Conservation (phyloP, 1,140 invertebrate genomes). For the Latrodectus geometricus region DNA sequence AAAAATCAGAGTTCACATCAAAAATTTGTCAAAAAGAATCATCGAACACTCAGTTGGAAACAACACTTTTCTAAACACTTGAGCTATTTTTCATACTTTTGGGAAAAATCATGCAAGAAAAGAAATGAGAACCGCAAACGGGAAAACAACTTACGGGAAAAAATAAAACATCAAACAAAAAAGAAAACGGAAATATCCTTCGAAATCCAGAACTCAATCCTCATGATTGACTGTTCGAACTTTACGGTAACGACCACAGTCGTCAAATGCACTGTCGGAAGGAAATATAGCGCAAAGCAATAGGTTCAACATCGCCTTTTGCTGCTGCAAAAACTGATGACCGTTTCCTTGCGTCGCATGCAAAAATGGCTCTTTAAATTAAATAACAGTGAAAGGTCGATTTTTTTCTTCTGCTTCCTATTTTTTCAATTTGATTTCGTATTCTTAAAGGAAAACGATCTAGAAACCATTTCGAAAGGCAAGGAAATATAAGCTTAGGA, state of each 20-base stretch:
- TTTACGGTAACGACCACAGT: background rate
- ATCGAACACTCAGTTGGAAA: no score
- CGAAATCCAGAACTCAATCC: background rate
- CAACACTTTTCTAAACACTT: no score
- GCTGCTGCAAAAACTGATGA: background rate
- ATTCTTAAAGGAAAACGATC: slow-evolving; percentile 24
- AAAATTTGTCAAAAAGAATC: no score
- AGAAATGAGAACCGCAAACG: no score
- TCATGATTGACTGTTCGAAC: background rate
- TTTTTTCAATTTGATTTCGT: background rate
- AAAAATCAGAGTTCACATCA: no score
- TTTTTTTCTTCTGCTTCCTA: background rate
- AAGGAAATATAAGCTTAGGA: background rate
- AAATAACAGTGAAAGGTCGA: background rate
- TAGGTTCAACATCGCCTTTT: slow-evolving; percentile 7
- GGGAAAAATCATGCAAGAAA: no score
- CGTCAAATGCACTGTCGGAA: background rate
- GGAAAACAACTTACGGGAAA: no score
- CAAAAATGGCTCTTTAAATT: slow-evolving; percentile 4
- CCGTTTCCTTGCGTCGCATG: background rate
- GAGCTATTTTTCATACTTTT: no score
- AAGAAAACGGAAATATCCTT: background rate
- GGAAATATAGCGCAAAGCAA: slow-evolving; percentile 21
- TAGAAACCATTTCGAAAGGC: slow-evolving; percentile 9
- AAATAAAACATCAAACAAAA: no score